A percentile compares a stretch with the other conserved stretches of the same genome.
Conservation (phyloP, 2,888 invertebrate genomes). For the Conchocele bisecta region DNA sequence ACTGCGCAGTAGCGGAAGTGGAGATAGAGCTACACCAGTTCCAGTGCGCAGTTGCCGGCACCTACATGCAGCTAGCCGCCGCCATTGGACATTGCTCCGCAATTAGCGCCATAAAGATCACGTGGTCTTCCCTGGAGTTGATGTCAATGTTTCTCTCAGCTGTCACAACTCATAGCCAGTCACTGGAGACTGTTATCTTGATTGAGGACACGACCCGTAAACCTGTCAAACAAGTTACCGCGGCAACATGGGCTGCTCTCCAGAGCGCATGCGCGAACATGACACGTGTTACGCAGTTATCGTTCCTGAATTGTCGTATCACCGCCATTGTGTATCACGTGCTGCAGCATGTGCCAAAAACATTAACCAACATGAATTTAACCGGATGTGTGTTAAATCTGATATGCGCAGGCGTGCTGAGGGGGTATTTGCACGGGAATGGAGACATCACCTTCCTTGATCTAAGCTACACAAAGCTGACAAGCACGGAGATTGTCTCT, state of each 20-base stretch:
- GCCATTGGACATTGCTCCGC: conserved; percentile 58
- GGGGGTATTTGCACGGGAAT: conserved; percentile 67
- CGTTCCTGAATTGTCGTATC: conserved; percentile 65
- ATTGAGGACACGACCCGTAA: conserved; percentile 52
- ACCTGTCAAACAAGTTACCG: conserved; percentile 57
- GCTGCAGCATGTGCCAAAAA: conserved; percentile 71
- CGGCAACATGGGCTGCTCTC: conserved; percentile 74
- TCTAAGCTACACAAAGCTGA: conserved; percentile 65
- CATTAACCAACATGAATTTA: conserved; percentile 64
- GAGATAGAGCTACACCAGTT: conserved; percentile 73
- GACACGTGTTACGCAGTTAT: conserved; percentile 61
- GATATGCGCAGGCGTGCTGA: conserved; percentile 72
- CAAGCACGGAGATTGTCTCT: conserved; percentile 69
- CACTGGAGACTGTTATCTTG: conserved; percentile 61
- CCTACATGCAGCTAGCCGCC: conserved; percentile 64
- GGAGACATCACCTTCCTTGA: conserved; percentile 52
- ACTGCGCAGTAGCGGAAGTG: conserved; percentile 64
- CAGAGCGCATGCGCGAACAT: conserved; percentile 71
- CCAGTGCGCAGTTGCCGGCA: conserved; percentile 59
- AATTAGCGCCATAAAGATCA: conserved; percentile 65
- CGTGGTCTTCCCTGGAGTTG: conserved; percentile 71
- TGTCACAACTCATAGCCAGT: conserved; percentile 53
- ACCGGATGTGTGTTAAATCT: conserved; percentile 69
- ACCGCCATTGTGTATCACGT: conserved; percentile 72
- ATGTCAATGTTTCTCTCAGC: conserved; percentile 69